Conservation (phyloP, 1,140 invertebrate species). For the Paramacrobiotus metropolitanus region DNA sequence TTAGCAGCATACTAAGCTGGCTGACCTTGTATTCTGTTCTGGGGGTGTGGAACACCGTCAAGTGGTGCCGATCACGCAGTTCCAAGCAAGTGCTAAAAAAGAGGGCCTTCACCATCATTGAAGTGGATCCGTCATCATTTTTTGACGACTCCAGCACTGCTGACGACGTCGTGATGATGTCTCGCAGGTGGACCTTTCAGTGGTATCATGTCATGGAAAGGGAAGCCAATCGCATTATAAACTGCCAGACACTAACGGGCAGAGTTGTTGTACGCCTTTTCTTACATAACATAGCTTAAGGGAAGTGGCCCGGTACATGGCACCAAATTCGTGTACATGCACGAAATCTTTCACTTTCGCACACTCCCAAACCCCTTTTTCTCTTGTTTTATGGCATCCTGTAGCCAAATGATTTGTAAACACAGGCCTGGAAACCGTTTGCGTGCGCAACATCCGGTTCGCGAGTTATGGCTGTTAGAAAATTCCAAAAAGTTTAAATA, state of each 20-base stretch:
- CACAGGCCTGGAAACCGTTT: too few relatives aligned
- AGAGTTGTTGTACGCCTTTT: not conserved
- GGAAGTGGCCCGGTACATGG: not conserved
- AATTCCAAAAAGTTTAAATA: too few relatives aligned
- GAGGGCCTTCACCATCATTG: not conserved
- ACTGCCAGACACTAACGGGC: not conserved
- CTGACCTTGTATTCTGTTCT: not conserved
- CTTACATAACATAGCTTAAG: not conserved
- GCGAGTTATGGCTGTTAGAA: too few relatives aligned
- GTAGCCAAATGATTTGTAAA: too few relatives aligned
- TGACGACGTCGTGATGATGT: not conserved
- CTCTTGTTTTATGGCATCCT: not conserved
- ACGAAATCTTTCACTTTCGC: too few relatives aligned
- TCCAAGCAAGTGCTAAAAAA: too few relatives aligned
- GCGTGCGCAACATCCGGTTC: too few relatives aligned
- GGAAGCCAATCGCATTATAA: not conserved
- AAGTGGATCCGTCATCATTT: not conserved
- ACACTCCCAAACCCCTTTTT: too few relatives aligned
- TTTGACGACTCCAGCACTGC: not conserved
- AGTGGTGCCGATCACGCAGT: not conserved
- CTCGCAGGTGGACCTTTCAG: too few relatives aligned
- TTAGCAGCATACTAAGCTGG: not conserved
- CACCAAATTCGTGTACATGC: too few relatives aligned
- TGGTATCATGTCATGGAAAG: not conserved
- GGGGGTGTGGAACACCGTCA: not conserved